Conservation (phyloP, 1,140 invertebrate genomes). For the Ceratina australensis region DNA sequence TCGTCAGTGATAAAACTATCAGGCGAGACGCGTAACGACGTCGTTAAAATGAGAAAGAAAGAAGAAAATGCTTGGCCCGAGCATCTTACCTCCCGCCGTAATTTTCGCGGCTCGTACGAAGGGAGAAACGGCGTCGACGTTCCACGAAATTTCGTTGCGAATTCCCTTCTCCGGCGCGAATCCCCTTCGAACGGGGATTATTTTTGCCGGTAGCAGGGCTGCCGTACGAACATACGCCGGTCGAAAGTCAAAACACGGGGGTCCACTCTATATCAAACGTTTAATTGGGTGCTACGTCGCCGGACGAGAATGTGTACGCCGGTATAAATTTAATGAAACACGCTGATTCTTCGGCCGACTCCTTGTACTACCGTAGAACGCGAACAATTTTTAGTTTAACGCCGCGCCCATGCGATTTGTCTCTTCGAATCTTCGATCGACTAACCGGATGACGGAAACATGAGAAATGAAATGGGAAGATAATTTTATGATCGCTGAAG, state of each 20-base stretch:
- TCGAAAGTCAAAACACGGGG: conserved; percentile 54
- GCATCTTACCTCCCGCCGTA: conserved; percentile 24
- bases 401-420: not conserved
- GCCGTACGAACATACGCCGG: conserved; percentile 9
- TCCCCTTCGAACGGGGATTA: conserved; percentile 39
- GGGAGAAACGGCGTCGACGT: conserved; percentile 15
- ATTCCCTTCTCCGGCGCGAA: conserved; percentile 18
- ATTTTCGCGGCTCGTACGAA: conserved; percentile 46
- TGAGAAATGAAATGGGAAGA: not conserved
- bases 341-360: not conserved
- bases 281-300: conserved; percentile 53
- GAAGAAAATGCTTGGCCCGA: conserved; percentile 25
- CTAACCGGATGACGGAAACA: not conserved
- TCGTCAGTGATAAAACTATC: conserved; percentile 7
- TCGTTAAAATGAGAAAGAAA: conserved; percentile 14
- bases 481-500: not conserved
- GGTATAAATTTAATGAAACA: conserved; percentile 49
- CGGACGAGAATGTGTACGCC: conserved; percentile 35
- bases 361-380: conserved; percentile 17
- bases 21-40: not conserved
- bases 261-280: conserved; percentile 53
- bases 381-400: conserved; percentile 35
- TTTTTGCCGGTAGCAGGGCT: conserved; percentile 39
- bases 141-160: conserved; percentile 32
- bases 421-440: not conserved